Conservation (phyloP, 2,113 vertebrate genomes). For the Pelecanoides urinatrix region DNA sequence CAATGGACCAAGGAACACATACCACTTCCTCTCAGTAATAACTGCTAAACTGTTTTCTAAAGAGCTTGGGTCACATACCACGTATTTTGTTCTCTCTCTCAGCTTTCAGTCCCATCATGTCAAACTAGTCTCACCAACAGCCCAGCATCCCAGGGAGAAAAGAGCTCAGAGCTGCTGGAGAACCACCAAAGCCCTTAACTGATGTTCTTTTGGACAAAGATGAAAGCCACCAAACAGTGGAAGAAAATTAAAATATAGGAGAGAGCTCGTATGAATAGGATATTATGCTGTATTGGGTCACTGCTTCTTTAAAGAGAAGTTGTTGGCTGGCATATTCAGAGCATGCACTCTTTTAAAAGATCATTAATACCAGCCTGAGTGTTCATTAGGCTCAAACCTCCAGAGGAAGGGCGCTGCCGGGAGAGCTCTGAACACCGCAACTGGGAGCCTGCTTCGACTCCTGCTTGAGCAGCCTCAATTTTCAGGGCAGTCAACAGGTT, state of each 20-base stretch:
- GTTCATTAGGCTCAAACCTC: neutral
- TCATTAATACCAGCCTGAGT: neutral
- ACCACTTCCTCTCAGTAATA: neutral
- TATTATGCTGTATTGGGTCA: neutral
- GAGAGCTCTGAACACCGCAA: rapidly evolving
- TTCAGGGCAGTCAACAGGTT: neutral
- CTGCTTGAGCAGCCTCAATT: neutral
- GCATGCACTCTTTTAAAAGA: neutral
- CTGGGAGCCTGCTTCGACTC: neutral
- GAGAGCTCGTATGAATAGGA: neutral
- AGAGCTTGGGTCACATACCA: neutral
- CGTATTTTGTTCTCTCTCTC: neutral
- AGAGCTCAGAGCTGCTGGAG: neutral
- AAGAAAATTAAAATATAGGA: neutral
- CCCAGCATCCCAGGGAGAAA: neutral
- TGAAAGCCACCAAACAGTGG: neutral
- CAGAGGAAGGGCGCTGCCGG: neutral
- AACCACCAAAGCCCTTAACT: neutral
- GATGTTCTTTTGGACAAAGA: neutral
- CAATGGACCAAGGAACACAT: neutral
- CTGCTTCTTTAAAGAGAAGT: neutral
- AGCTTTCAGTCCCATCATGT: neutral
- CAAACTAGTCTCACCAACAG: neutral
- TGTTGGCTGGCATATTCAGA: neutral
- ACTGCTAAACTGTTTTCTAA: neutral